These are phyloP conservation scores for Drosophila formosana DNA, from an alignment of 2,888 invertebrate genomes.

Conservation along the genomic window DNA sequence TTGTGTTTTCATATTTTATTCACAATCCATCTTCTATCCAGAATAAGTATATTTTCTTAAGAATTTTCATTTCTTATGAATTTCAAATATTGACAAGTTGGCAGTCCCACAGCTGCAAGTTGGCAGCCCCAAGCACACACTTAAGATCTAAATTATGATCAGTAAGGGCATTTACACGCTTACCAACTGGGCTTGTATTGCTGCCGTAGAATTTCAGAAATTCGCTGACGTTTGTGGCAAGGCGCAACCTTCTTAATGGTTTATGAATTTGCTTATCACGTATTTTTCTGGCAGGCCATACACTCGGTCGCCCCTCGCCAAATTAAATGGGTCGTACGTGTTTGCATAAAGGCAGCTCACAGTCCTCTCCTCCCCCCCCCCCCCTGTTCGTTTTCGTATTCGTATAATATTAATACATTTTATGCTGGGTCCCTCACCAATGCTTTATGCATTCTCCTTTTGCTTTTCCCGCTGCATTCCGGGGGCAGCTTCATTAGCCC, in stretches of 20 bases:
- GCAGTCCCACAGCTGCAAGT: no score
- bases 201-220: constrained; percentile 22
- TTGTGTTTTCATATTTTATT: no score
- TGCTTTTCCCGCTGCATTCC: constrained; percentile 7
- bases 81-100: no score
- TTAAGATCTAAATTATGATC: no score
- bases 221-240: constrained; percentile 41
- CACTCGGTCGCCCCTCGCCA: constrained; percentile 62
- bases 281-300: constrained; percentile 68
- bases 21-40: no score
- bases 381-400: neutral
- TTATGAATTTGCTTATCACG: constrained; percentile 76
- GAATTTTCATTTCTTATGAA: no score
- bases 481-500: constrained; percentile 46
- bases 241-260: constrained; percentile 68
- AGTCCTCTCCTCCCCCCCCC: constrained; percentile 8
- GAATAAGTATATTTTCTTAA: no score
- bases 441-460: neutral
- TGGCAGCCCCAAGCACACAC: no score
- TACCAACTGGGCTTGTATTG: neutral
- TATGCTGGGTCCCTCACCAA: constrained; percentile 6
- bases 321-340: constrained; percentile 74
- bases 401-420: constrained; percentile 24
- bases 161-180: constrained; percentile 18
- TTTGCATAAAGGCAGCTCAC: constrained; percentile 63